Evolutionary conservation across 2,113 vertebrate species (phyloP), one percentile per base, ranked within the genome.

Genomic region (Limnothrissa miodon): DNA sequence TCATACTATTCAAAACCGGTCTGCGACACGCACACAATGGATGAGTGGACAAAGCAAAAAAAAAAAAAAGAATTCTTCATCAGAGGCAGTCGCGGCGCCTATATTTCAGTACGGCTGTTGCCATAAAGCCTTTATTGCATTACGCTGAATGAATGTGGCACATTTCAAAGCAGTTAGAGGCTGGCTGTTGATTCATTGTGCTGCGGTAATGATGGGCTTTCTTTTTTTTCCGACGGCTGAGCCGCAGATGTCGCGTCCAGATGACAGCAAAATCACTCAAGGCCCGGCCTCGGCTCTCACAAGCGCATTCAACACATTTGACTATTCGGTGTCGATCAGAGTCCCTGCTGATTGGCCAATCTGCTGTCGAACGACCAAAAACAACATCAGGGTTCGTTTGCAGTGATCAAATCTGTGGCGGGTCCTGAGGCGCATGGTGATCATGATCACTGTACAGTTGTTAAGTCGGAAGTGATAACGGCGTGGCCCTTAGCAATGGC

Each of bases 11-110:
- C 45, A 48, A 66, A 39, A 78, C 25, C 83, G 83, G 78, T 81
- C 59, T 78, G 25, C 21, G 81, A 80, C 51, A 79, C 46, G 25
- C n/a, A 23, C 51, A 70, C 44, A 83, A 82, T 66, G 51, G 70
- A 46, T 80, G 56, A 78, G 78, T 83, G 62, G 85, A 86, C 84
- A 80, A 81, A 59, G 45, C 46, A 6, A 13, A 45, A 59, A 29
- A 74, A 13, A 59, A 6, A 13, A 45, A 59, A 29, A 74, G 29
- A 36, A 74, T 36, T 74, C 66, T 74, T 74, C 66, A 74, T 74
- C 66, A 74, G 66, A 74, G 29, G 66, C 66, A 15, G 33, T 33
- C 66, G 17, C 33, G 2, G 29, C 29, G 29, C 29, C 13, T 33
- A 36, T 13, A 74, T 74, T 36, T 74, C 66, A 74, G 66, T 13